phyloP scores from a whole-genome alignment of 2,888 invertebrate genomes.

The Autographa pulchrina region DNA sequence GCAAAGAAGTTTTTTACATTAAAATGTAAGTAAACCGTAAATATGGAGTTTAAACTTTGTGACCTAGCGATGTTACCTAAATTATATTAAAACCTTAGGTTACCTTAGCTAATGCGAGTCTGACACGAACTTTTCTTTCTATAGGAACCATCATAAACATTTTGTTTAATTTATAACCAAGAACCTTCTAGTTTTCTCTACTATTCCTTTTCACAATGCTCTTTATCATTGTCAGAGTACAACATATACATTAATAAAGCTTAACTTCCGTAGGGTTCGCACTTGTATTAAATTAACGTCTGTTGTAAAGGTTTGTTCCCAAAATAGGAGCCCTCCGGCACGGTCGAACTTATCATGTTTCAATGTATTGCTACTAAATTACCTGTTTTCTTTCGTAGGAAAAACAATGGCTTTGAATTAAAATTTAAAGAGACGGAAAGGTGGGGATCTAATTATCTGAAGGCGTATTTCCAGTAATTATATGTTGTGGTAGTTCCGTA shows the following conservation, averaged over 20 bases:
- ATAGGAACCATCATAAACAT: background rate
- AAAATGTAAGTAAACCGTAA: background rate
- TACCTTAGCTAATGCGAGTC: background rate
- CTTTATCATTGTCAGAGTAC: constrained; percentile 26
- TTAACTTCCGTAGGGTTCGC: constrained; percentile 9
- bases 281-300: constrained; percentile 24
- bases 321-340: constrained; percentile 26
- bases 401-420: constrained; percentile 27
- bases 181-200: background rate
- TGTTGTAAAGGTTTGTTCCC: constrained; percentile 25
- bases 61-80: background rate
- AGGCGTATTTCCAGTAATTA: background rate
- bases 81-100: background rate
- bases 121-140: background rate
- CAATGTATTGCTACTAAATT: constrained; percentile 16
- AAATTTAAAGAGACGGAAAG: constrained; percentile 18
- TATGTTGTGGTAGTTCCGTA: background rate
- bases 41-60: background rate
- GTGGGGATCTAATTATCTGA: background rate
- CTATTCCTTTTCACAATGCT: background rate
- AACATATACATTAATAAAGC: constrained; percentile 34
- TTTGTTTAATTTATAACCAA: constrained; percentile 15
- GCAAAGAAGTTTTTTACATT: background rate
- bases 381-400: constrained; percentile 23
- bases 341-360: constrained; percentile 33